These are phyloP conservation scores for Hyperoplus immaculatus DNA, from an alignment of 2,797 vertebrate species.

Conservation along the genomic window DNA sequence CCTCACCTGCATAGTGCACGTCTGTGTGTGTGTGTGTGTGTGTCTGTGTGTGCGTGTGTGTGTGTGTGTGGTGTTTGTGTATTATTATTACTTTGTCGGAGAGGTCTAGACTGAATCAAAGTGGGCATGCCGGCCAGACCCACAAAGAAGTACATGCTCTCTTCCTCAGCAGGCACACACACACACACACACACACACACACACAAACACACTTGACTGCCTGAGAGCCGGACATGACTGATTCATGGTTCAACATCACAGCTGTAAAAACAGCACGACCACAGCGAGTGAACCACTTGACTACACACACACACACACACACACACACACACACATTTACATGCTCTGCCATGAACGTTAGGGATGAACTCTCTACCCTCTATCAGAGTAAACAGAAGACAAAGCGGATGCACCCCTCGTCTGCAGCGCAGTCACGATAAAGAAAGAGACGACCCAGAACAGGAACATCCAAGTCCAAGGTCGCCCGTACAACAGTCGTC, in stretches of 20 bases:
- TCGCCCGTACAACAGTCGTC: constrained; percentile 3
- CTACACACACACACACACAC: constrained; percentile 39
- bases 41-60: constrained; percentile 33
- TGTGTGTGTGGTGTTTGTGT: constrained; percentile 16
- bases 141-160: constrained; percentile 50
- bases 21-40: constrained; percentile 17
- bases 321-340: neutral
- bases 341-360: neutral
- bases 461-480: constrained; percentile 59
- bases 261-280: constrained; percentile 76
- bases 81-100: constrained; percentile 45
- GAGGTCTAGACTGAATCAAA: constrained; percentile 67
- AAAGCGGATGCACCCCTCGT: constrained; percentile 33
- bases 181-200: too few species aligned
- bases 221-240: constrained; percentile 63
- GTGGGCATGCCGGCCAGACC: constrained; percentile 40
- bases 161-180: constrained; percentile 27
- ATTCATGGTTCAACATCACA: constrained; percentile 70
- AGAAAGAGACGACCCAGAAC: constrained; percentile 54
- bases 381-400: constrained; percentile 48
- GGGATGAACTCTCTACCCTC: constrained; percentile 57
- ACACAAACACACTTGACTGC: constrained; percentile 42
- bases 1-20: constrained; percentile 52
- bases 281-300: constrained; percentile 49
- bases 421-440: constrained; percentile 55